phyloP scores from a whole-genome alignment of 2,888 invertebrate genomes.

The Habrosyne pyritoides region DNA sequence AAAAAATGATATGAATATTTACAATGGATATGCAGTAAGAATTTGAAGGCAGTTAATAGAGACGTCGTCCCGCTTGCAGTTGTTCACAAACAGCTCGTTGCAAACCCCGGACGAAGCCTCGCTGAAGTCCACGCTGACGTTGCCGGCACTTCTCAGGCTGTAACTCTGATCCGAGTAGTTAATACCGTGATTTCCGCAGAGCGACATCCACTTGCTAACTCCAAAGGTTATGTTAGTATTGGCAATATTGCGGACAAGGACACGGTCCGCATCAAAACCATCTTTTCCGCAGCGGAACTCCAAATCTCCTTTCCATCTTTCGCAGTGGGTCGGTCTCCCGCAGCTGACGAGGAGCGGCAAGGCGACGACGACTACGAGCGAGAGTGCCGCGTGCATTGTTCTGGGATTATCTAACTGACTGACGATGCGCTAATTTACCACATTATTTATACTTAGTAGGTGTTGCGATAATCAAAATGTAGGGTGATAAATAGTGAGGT shows the following conservation, averaged over 20 bases:
- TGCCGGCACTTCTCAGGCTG: neutral
- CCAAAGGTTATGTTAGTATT: neutral
- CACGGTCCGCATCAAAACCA: neutral
- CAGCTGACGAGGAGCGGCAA: neutral
- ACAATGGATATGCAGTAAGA: neutral
- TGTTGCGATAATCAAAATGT: too few relatives aligned
- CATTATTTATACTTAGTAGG: too few relatives aligned
- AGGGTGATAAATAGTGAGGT: too few relatives aligned
- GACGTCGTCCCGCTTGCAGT: neutral
- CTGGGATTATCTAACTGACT: neutral
- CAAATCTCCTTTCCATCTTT: neutral
- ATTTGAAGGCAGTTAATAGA: neutral
- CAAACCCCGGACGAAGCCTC: neutral
- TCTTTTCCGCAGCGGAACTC: conserved; percentile 1
- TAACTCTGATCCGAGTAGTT: neutral
- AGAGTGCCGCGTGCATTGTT: neutral
- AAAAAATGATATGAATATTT: too few relatives aligned
- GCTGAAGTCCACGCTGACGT: neutral
- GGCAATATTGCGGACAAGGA: neutral
- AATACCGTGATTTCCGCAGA: neutral
- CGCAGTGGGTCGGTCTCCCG: neutral
- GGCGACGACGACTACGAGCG: neutral
- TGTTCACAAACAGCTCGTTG: neutral
- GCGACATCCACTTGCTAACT: neutral
- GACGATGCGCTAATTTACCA: too few relatives aligned